A percentile compares a stretch with the other conserved stretches of the same genome.
phyloP scores from a whole-genome alignment of 2,797 vertebrate species.

The Microctenopoma steveboyesi region DNA sequence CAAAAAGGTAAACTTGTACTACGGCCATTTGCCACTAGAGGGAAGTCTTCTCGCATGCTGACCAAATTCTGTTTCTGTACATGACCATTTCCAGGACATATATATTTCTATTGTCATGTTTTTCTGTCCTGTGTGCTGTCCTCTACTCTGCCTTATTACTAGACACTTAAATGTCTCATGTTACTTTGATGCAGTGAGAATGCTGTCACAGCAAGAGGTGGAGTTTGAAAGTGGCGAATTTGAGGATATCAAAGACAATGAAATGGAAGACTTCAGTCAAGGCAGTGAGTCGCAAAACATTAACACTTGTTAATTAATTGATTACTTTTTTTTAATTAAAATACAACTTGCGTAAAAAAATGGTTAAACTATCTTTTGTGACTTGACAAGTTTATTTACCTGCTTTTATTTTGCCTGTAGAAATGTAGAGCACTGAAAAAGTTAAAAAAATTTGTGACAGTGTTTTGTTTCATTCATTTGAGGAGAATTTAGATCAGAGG shows the following conservation, averaged over 20 bases:
- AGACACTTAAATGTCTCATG: neutral
- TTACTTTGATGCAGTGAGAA: slow-evolving; percentile 34
- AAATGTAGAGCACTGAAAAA: no score
- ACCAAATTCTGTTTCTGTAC: neutral
- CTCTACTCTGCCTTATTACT: no score
- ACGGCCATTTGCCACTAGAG: slow-evolving; percentile 33
- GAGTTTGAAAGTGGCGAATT: slow-evolving; percentile 59
- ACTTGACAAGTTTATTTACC: neutral
- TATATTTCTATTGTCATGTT: no score
- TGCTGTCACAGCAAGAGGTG: neutral
- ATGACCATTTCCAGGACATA: no score
- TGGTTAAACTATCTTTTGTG: neutral
- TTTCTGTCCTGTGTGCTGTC: neutral
- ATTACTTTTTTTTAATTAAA: no score
- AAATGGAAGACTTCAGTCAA: slow-evolving; percentile 21
- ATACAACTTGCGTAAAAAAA: no score
- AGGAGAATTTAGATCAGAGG: slow-evolving; percentile 31
- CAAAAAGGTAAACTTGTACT: neutral
- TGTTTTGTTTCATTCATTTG: slow-evolving; percentile 1
- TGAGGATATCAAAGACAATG: slow-evolving; percentile 53
- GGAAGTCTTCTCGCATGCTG: slow-evolving; percentile 27
- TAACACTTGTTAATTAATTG: neutral
- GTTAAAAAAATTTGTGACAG: neutral
- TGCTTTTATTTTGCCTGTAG: neutral
- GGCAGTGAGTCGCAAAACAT: slow-evolving; percentile 40